Percentiles rank a stretch among this genome's conserved stretches.
Evolutionary conservation across 2,888 invertebrate species (phyloP).

Genomic region (Polymixis lichenea): DNA sequence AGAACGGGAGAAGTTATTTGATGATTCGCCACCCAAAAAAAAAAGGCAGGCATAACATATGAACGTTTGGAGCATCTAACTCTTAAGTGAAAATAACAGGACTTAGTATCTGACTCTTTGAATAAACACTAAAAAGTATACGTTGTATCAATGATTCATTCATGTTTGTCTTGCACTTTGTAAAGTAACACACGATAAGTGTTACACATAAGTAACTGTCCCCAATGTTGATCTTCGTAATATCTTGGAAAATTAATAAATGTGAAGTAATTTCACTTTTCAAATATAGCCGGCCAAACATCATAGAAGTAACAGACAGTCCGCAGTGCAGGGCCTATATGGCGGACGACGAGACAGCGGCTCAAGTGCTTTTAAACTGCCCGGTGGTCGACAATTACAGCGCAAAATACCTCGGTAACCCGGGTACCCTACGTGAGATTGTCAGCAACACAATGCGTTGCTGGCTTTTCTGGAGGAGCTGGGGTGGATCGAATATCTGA

Average conservation of each 20-base stretch:
- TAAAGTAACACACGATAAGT: conserved; percentile 16
- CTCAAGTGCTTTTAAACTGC: too few species aligned
- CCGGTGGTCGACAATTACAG: too few species aligned
- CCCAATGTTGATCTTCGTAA: neutral
- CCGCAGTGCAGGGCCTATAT: too few species aligned
- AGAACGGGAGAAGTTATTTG: too few species aligned
- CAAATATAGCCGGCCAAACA: neutral
- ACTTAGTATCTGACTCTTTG: conserved; percentile 23
- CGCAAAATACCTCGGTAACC: too few species aligned
- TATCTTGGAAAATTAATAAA: neutral
- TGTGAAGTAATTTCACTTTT: neutral
- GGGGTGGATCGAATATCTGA: too few species aligned
- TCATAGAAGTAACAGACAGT: too few species aligned
- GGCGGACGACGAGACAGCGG: too few species aligned
- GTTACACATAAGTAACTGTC: conserved; percentile 9
- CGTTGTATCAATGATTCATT: conserved; percentile 49
- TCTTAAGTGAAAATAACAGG: conserved; percentile 37
- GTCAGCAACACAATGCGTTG: too few species aligned
- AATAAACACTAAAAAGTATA: conserved; percentile 45
- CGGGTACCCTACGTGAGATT: too few species aligned
- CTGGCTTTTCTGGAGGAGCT: too few species aligned
- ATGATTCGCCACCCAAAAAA: too few species aligned
- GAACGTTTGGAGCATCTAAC: conserved; percentile 10
- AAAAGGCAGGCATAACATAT: neutral
- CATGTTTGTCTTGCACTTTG: conserved; percentile 26